Evolutionary conservation across 2,797 vertebrate species (phyloP), one percentile per base, ranked within the genome.

Genomic region (Lacerta agilis): DNA sequence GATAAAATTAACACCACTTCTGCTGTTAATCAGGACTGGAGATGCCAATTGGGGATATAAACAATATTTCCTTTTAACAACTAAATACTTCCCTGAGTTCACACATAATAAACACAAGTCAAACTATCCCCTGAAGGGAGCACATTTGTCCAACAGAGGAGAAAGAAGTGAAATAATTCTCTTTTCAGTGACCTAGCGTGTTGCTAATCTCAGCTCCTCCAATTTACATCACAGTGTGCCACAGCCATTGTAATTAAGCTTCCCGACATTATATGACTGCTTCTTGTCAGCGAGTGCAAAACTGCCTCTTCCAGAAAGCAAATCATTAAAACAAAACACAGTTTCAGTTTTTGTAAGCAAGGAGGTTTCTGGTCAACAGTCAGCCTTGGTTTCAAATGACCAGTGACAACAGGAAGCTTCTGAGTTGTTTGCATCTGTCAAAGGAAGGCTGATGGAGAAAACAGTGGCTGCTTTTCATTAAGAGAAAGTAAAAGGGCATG

Each of bases 161-260:
- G 80, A 88, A 76, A 1, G 18, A 73, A 90, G 25, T 3, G 15
- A 87, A 94, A 82, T 33, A 90, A 90, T 82, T 86, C 38, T n/a
- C 27, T 89, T 88, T 89, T 89, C 71, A 58, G 85, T 77, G 77
- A 88, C 7, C 4, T 86, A 72, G 36, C 58, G 11, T 73, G 91
- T 83, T 92, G 43, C 71, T 94, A 85, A 89, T 93, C 90, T 81
- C 3, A 0, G 67, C 84, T 90, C 86, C 64, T 91, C 86, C 89
- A 94, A 89, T 95, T 95, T 92, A 10, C 91, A 89, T 91, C 95
- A 33, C 93, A 93, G 93, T 87, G 88, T 88, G 92, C 83, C 49
- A 75, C 86, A 92, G 8, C 83, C 72, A 49, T 71, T 64, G 85
- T 89, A 89, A 92, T 96, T 94, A 94, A 93, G 45, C 78, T n/a